These are phyloP conservation scores for Idaea straminata DNA, from an alignment of 2,888 invertebrate species.

Conservation along the genomic window DNA sequence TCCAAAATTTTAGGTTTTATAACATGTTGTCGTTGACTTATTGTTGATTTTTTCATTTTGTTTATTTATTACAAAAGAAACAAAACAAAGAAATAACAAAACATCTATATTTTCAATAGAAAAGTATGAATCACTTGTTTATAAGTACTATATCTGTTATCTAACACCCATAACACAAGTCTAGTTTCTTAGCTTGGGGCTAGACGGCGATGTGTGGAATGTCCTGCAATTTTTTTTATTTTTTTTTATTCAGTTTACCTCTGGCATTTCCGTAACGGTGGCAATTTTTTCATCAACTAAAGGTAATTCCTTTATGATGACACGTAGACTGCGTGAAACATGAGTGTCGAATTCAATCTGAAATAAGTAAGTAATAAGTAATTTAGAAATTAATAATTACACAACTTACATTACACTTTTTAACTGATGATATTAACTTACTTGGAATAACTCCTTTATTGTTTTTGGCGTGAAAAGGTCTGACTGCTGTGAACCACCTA, in stretches of 20 bases:
- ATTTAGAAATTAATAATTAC: background rate
- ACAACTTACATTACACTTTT: background rate
- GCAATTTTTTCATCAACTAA: slow-evolving; percentile 80
- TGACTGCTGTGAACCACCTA: slow-evolving; percentile 74
- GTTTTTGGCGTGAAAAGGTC: slow-evolving; percentile 71
- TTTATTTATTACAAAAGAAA: too few relatives aligned
- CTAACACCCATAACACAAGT: too few relatives aligned
- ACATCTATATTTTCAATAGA: background rate
- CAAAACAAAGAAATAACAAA: too few relatives aligned
- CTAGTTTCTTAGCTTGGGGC: too few relatives aligned
- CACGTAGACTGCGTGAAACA: slow-evolving; percentile 75
- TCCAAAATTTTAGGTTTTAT: background rate
- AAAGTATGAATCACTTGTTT: background rate
- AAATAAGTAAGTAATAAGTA: slow-evolving; percentile 14
- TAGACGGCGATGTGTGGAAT: too few relatives aligned
- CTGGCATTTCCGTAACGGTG: slow-evolving; percentile 61
- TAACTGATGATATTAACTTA: slow-evolving; percentile 28
- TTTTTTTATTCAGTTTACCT: slow-evolving; percentile 46
- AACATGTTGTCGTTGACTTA: background rate
- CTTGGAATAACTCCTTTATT: slow-evolving; percentile 74
- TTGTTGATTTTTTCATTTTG: too few relatives aligned
- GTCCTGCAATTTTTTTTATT: background rate
- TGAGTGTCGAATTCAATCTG: slow-evolving; percentile 81
- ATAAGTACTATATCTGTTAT: too few relatives aligned
- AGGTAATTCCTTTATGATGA: slow-evolving; percentile 80